Base-by-base conservation (phyloP, 2,888 invertebrate genomes). In the Lottia scabra region DNA sequence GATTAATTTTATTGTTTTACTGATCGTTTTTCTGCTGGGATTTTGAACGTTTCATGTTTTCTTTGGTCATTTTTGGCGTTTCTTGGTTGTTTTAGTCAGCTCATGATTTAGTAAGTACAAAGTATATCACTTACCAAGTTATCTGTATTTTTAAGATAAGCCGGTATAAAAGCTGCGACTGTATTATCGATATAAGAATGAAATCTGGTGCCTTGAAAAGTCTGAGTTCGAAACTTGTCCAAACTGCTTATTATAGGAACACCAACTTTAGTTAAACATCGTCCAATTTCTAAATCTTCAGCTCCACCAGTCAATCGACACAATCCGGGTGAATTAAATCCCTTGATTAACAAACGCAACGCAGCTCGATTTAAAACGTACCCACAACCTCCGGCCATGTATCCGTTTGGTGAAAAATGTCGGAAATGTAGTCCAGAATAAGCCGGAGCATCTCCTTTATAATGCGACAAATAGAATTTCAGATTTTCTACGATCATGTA, bases 401-500 rank as follows among this genome's bases (percentile, higher is more conserved):
- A 56, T 12, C 56, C 56, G 23, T 56, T 56, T 19, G 56, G 56
- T 56, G 56, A 19, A 13, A 3, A 56, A 19, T 23, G 19, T 13
- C 23, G 19, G 8, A 56, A 15, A 13, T 56, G 56, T 10, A 19
- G 19, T 19, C 56, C 56, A 3, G 23, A 23, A 23, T 56, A 56
- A 23, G 56, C 56, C 13, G 56, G 56, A 3, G 2, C 56, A 12
- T 19, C 19, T 8, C 56, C 56, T 5, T 56, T 56, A 56, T 23
- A 56, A 56, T 56, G 56, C 5, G 56, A 56, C 23, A 56, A 12
- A 19, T 23, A 23, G 23, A 56, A 56, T 19, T 56, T 56, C 15
- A 56, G 23, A 19, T 56, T 56, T 23, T 56, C 56, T 23, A 56
- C 56, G 56, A 56, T 56, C 56, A 56, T 56, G 56, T 56, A 56